Conservation (phyloP, 2,113 vertebrate genomes). For the Chaetura pelagica region DNA sequence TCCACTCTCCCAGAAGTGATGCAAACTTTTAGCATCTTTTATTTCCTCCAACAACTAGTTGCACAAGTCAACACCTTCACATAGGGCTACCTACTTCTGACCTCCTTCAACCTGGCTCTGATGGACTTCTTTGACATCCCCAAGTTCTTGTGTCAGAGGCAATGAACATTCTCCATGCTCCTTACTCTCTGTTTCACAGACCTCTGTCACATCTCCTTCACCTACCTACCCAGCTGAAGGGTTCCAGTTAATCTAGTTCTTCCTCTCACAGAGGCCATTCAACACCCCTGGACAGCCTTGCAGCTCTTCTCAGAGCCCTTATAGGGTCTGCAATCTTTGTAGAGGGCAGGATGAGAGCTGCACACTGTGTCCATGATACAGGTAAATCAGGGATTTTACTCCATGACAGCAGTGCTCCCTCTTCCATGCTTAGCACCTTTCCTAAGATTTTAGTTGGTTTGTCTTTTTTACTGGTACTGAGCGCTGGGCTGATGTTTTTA, state of each 20-base stretch:
- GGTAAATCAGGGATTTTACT: background rate
- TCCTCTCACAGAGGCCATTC: background rate
- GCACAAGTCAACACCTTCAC: background rate
- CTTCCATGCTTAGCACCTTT: background rate
- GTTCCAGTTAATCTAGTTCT: background rate
- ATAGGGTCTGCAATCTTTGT: background rate
- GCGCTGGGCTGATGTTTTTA: fast-evolving
- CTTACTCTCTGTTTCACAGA: background rate
- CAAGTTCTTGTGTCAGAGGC: background rate
- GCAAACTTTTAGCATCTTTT: background rate
- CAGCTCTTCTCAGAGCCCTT: background rate
- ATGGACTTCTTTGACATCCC: fast-evolving
- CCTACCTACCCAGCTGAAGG: background rate
- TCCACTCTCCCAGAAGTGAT: background rate
- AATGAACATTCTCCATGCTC: background rate
- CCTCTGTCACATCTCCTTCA: background rate
- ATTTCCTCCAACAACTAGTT: background rate
- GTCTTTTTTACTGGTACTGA: background rate
- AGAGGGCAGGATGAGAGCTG: fast-evolving
- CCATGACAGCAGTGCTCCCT: background rate
- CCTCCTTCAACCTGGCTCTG: background rate
- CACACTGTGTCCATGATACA: fast-evolving
- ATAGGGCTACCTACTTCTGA: background rate
- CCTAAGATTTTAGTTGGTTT: background rate
- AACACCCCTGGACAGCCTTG: background rate